Percentiles rank a stretch among this genome's conserved stretches.
phyloP scores from a whole-genome alignment of 2,113 vertebrate species.

The Pterocles orientalis region DNA sequence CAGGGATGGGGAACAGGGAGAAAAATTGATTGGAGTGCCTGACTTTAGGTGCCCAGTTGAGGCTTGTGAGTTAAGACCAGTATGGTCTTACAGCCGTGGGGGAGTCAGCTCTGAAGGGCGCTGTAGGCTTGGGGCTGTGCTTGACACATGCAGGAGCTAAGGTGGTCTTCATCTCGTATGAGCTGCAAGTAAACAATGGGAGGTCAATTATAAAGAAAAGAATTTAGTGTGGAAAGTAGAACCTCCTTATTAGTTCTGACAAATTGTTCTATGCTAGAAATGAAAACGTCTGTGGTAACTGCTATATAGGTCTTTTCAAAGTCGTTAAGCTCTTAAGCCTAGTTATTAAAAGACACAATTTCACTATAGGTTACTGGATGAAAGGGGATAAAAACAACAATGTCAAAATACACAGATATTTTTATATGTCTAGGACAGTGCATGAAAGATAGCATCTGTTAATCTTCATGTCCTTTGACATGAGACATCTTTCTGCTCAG shows the following conservation, averaged over 20 bases:
- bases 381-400: background rate
- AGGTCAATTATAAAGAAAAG: background rate
- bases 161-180: background rate
- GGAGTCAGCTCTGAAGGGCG: background rate
- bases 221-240: background rate
- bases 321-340: background rate
- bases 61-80: background rate
- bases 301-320: background rate
- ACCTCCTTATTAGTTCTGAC: background rate
- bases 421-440: background rate
- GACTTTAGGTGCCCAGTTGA: background rate
- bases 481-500: background rate
- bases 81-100: rapidly evolving
- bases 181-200: background rate
- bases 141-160: background rate
- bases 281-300: background rate
- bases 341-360: background rate
- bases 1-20: background rate
- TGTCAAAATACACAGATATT: background rate
- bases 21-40: background rate
- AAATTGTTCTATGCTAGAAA: background rate
- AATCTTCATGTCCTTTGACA: background rate
- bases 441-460: background rate
- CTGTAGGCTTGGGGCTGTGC: background rate
- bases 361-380: background rate